phyloP scores from a whole-genome alignment of 1,140 invertebrate species.

The Hylaeus anthracinus region DNA sequence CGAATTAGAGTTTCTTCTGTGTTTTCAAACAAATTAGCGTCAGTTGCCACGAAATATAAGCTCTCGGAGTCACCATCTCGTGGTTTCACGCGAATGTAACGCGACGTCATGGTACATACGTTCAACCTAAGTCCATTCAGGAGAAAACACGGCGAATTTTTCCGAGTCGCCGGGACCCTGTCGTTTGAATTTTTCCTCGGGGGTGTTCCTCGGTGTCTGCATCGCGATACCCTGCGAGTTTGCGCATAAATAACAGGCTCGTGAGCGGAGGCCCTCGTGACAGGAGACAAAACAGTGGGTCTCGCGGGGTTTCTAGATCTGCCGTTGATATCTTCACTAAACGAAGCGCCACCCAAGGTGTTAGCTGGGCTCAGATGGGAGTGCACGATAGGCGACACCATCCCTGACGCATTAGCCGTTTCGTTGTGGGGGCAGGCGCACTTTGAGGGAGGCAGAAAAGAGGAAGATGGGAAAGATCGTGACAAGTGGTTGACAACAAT shows the following conservation, averaged over 20 bases:
- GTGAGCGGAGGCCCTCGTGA: constrained; percentile 66
- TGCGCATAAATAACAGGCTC: constrained; percentile 66
- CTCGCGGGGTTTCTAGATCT: constrained; percentile 69
- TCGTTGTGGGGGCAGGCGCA: constrained; percentile 52
- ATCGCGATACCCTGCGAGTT: constrained; percentile 30
- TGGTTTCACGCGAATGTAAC: too few species aligned
- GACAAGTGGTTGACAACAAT: constrained; percentile 70
- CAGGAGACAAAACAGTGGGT: constrained; percentile 71
- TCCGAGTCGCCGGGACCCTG: not conserved
- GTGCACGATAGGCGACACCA: constrained; percentile 64
- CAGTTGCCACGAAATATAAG: too few species aligned
- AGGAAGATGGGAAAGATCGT: constrained; percentile 46
- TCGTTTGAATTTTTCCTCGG: constrained; percentile 36
- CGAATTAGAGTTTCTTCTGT: too few species aligned
- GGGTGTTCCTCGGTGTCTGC: constrained; percentile 4
- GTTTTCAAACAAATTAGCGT: too few species aligned
- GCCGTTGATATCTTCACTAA: constrained; percentile 75
- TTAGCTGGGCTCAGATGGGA: constrained; percentile 71
- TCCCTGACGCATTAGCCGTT: constrained; percentile 70
- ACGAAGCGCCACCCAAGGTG: constrained; percentile 78
- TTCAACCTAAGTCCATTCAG: too few species aligned
- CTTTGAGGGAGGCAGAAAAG: constrained; percentile 36
- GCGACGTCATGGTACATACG: too few species aligned
- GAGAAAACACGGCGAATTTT: not conserved
- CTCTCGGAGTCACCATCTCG: too few species aligned